Conservation (phyloP, 2,113 vertebrate species). For the Ciconia maguari region DNA sequence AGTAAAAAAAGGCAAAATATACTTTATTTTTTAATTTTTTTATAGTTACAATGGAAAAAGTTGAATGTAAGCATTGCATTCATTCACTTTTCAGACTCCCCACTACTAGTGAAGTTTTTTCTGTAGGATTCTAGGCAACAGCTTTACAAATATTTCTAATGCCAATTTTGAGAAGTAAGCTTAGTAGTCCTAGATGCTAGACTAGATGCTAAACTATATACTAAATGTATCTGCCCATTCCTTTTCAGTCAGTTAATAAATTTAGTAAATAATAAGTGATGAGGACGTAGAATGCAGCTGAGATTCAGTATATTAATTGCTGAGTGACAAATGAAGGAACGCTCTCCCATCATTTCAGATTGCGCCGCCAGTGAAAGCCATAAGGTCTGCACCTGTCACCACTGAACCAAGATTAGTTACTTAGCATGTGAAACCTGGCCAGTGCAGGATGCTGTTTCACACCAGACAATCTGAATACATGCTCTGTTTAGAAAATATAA, state of each 20-base stretch:
- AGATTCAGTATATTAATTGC: neutral
- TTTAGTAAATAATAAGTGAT: neutral
- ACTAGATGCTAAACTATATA: neutral
- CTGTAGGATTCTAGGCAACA: neutral
- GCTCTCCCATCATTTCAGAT: neutral
- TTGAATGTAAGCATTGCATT: neutral
- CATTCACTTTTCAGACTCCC: neutral
- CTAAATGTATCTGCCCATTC: neutral
- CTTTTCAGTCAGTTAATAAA: neutral
- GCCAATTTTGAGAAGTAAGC: neutral
- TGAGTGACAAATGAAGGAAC: neutral
- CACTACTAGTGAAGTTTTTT: neutral
- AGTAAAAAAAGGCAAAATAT: neutral
- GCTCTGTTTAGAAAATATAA: conserved; percentile 19
- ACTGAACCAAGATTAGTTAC: conserved; percentile 36
- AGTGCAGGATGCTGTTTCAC: conserved; percentile 42
- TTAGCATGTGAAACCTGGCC: conserved; percentile 25
- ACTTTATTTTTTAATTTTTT: neutral
- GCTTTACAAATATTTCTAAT: neutral
- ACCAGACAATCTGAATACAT: conserved; percentile 22
- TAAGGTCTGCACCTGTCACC: conserved; percentile 65
- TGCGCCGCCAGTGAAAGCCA: neutral
- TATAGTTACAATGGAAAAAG: neutral
- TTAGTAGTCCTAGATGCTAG: neutral
- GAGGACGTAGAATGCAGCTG: neutral